A percentile compares a stretch with the other conserved stretches of the same genome.
phyloP scores from a whole-genome alignment of 2,113 vertebrate genomes.

The Campylorhamphus procurvoides region DNA sequence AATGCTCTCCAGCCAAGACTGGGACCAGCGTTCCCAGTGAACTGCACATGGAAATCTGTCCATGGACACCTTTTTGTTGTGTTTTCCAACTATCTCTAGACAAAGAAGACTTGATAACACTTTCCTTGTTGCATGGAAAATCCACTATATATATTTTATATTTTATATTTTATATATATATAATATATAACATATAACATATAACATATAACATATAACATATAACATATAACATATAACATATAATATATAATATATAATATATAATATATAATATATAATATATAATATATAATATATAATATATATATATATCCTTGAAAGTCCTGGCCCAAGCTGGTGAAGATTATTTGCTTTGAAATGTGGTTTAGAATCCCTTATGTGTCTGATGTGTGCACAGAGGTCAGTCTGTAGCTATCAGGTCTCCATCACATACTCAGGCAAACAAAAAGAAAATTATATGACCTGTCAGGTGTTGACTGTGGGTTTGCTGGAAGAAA shows the following conservation, averaged over 20 bases:
- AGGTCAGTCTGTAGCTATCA: background rate
- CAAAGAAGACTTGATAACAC: accelerated
- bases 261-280: no score
- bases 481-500: background rate
- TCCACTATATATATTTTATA: background rate
- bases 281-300: no score
- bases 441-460: background rate
- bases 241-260: no score
- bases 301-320: background rate
- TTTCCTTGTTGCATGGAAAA: background rate
- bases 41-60: background rate
- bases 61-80: accelerated
- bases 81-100: background rate
- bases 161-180: no score
- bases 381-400: background rate
- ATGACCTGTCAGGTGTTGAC: background rate
- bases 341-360: background rate
- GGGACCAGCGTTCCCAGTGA: background rate
- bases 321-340: background rate
- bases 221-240: no score
- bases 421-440: background rate
- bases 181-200: no score
- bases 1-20: background rate
- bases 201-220: no score
- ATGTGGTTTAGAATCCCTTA: background rate